Evolutionary conservation across 2,113 vertebrate genomes (phyloP).

Genomic region (Amphilophus citrinellus): DNA sequence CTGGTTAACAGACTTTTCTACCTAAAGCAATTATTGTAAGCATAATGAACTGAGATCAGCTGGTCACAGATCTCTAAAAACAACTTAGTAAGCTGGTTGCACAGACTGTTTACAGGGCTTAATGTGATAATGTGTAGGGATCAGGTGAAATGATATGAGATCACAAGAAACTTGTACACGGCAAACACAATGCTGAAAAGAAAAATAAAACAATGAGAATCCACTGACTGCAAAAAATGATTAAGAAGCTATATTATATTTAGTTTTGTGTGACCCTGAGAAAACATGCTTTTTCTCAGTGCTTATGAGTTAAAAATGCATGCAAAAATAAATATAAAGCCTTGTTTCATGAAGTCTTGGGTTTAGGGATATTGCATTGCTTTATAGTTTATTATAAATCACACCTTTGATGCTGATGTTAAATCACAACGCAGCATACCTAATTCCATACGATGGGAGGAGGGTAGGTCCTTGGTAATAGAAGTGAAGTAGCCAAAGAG

Average conservation of each 20-base stretch:
- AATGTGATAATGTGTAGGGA: constrained; percentile 27
- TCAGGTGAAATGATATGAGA: constrained; percentile 58
- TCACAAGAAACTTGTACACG: constrained; percentile 37
- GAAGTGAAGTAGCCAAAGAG: constrained; percentile 92
- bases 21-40: constrained; percentile 17
- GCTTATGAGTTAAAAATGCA: not conserved
- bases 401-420: not conserved
- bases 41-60: constrained; percentile 1
- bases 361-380: not conserved
- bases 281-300: not conserved
- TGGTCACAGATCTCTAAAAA: not conserved
- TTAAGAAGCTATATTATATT: not conserved
- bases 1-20: constrained; percentile 15
- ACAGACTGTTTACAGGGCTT: constrained; percentile 10
- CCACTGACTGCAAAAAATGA: constrained; percentile 11
- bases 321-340: constrained; percentile 9
- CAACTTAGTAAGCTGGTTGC: constrained; percentile 1
- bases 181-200: constrained; percentile 41
- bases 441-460: constrained; percentile 92
- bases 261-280: not conserved
- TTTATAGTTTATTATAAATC: not conserved
- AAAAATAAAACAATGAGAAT: constrained; percentile 36
- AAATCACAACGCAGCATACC: constrained; percentile 78
- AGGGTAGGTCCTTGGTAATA: constrained; percentile 91
- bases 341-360: not conserved